These are phyloP conservation scores for Eupithecia subfuscata DNA, from an alignment of 2,888 invertebrate species.

Conservation along the genomic window DNA sequence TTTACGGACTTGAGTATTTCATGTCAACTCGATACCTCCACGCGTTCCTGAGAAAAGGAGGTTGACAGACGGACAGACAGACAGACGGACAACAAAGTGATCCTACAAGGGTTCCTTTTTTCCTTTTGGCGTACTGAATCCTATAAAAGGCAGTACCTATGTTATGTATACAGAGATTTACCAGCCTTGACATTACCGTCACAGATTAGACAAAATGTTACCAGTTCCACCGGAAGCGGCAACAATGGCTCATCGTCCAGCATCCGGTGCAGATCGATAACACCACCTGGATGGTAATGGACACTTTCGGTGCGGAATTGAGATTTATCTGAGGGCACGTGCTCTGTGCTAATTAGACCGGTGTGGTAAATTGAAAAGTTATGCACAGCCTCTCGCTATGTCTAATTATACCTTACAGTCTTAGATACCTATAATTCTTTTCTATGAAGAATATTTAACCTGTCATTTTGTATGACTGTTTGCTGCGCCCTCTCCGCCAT, in stretches of 20 bases:
- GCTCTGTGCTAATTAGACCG: neutral
- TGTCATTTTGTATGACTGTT: too few species aligned
- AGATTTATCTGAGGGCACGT: constrained; percentile 18
- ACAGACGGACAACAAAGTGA: too few species aligned
- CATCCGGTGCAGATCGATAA: constrained; percentile 27
- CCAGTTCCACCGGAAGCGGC: constrained; percentile 22
- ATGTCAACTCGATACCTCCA: too few species aligned
- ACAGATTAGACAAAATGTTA: constrained; percentile 6
- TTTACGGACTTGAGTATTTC: too few species aligned
- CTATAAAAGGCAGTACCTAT: too few species aligned
- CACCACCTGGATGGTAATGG: constrained; percentile 27
- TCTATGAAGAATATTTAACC: too few species aligned
- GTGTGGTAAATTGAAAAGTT: neutral
- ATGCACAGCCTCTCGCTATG: neutral
- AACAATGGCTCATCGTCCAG: constrained; percentile 31
- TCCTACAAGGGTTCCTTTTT: too few species aligned
- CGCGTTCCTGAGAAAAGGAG: too few species aligned
- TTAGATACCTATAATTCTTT: too few species aligned
- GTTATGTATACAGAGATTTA: neutral
- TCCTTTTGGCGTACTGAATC: too few species aligned
- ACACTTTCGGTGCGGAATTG: constrained; percentile 23
- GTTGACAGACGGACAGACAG: too few species aligned
- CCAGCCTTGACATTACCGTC: constrained; percentile 31
- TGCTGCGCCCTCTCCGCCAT: too few species aligned
- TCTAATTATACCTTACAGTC: neutral